Evolutionary conservation across 2,113 vertebrate genomes (phyloP).

Genomic region (Maccullochella peelii): DNA sequence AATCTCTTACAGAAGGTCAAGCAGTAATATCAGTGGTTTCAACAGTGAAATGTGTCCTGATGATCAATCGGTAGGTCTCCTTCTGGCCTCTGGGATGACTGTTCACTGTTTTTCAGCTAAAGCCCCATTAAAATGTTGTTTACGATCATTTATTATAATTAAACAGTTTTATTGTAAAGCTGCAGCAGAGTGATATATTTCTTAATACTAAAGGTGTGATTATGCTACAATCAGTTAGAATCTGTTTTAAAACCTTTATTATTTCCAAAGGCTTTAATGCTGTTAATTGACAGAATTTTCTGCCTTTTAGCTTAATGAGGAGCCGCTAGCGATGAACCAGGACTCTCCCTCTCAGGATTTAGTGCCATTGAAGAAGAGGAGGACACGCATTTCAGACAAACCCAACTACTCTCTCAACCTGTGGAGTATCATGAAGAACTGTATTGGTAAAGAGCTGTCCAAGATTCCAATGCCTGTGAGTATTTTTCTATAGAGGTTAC

Average conservation of each 20-base stretch:
- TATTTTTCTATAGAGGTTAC: conserved; percentile 38
- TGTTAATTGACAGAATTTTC: background rate
- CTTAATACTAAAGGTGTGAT: background rate
- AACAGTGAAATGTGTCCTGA: conserved; percentile 95
- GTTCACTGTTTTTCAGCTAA: background rate
- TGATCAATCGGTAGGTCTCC: conserved; percentile 90
- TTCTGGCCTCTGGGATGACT: background rate
- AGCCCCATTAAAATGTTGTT: background rate
- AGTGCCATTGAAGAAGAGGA: conserved; percentile 87
- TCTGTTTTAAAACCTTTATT: background rate
- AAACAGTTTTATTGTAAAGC: background rate
- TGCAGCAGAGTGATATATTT: background rate
- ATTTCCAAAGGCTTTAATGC: background rate
- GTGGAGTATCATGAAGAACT: conserved; percentile 99
- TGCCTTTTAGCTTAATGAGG: conserved; percentile 87
- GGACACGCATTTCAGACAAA: conserved; percentile 92
- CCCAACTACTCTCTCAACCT: conserved; percentile 96
- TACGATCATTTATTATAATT: background rate
- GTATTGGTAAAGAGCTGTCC: conserved; percentile 95
- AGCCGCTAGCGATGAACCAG: conserved; percentile 82
- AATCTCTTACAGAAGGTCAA: conserved; percentile 87
- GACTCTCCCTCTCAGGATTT: conserved; percentile 83
- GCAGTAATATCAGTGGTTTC: conserved; percentile 95
- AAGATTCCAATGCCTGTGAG: conserved; percentile 97
- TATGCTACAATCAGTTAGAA: background rate